These are phyloP conservation scores for Solenopsis fugax DNA, from an alignment of 1,140 invertebrate species.

Conservation along the genomic window DNA sequence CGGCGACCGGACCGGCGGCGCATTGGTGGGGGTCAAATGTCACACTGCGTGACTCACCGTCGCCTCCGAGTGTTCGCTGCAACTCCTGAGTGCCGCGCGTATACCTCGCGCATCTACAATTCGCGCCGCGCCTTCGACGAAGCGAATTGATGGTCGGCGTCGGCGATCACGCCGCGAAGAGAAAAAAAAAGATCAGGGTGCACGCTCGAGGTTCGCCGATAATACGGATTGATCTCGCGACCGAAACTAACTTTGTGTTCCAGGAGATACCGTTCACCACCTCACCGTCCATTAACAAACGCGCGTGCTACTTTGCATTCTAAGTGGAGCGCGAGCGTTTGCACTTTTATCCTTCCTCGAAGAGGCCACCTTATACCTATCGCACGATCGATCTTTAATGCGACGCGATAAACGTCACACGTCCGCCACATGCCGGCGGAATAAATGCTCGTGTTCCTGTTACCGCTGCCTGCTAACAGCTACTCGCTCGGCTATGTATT, in stretches of 20 bases:
- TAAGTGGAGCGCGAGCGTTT: slow-evolving; percentile 38
- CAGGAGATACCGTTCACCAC: neutral
- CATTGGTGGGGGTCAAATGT: slow-evolving; percentile 82
- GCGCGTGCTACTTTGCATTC: slow-evolving; percentile 40
- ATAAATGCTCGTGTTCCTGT: slow-evolving; percentile 52
- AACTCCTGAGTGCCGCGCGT: slow-evolving; percentile 41
- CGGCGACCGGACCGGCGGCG: slow-evolving; percentile 61
- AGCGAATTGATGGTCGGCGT: slow-evolving; percentile 21
- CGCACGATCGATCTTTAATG: slow-evolving; percentile 53
- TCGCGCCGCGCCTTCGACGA: slow-evolving; percentile 58
- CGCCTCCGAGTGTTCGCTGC: slow-evolving; percentile 65
- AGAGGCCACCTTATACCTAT: slow-evolving; percentile 33
- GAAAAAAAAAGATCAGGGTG: neutral
- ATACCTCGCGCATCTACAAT: slow-evolving; percentile 67
- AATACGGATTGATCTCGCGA: slow-evolving; percentile 2
- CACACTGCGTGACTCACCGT: slow-evolving; percentile 79
- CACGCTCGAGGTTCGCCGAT: neutral
- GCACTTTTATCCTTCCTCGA: slow-evolving; percentile 42
- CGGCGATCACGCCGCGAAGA: neutral
- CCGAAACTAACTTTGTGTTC: neutral
- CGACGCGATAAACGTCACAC: slow-evolving; percentile 54
- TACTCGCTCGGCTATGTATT: slow-evolving; percentile 20
- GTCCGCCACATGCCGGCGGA: slow-evolving; percentile 53
- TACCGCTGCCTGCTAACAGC: slow-evolving; percentile 26
- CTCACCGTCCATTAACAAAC: slow-evolving; percentile 15